Evolutionary conservation across 2,797 vertebrate species (phyloP).

Genomic region (Coilia nasus): DNA sequence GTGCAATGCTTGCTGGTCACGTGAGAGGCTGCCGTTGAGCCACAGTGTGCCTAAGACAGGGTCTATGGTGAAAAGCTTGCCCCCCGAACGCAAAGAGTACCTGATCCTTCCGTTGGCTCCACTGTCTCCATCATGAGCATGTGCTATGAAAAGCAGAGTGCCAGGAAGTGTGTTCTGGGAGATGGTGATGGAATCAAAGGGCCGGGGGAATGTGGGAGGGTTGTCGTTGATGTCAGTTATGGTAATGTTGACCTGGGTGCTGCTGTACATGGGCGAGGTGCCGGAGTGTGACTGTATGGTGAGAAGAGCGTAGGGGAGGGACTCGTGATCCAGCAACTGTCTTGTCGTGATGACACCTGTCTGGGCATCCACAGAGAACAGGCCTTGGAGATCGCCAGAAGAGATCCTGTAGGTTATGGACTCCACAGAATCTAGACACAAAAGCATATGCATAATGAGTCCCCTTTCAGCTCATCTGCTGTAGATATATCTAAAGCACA

Average conservation of each 20-base stretch:
- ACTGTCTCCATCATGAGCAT: constrained; percentile 85
- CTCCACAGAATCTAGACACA: constrained; percentile 75
- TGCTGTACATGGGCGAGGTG: constrained; percentile 75
- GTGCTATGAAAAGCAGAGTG: constrained; percentile 84
- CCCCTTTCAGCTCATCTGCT: neutral
- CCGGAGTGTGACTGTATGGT: constrained; percentile 81
- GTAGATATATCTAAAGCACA: no score
- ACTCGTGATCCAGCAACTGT: constrained; percentile 83
- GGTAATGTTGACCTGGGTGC: constrained; percentile 84
- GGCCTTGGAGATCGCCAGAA: constrained; percentile 81
- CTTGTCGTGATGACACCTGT: constrained; percentile 82
- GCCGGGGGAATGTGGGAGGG: constrained; percentile 74
- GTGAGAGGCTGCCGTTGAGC: constrained; percentile 73
- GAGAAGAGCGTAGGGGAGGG: constrained; percentile 75
- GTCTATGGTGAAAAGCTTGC: constrained; percentile 77
- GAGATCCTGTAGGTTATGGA: constrained; percentile 83
- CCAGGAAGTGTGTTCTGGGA: constrained; percentile 76
- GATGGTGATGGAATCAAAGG: constrained; percentile 71
- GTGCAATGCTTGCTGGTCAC: constrained; percentile 56
- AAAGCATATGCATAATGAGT: constrained; percentile 24
- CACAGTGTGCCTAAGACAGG: constrained; percentile 75
- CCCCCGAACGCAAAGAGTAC: constrained; percentile 70
- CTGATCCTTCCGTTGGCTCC: constrained; percentile 79
- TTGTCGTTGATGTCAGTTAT: constrained; percentile 89
- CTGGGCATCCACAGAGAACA: constrained; percentile 79